phyloP scores from a whole-genome alignment of 1,140 invertebrate genomes.

The Propsilocerus akamusi region DNA sequence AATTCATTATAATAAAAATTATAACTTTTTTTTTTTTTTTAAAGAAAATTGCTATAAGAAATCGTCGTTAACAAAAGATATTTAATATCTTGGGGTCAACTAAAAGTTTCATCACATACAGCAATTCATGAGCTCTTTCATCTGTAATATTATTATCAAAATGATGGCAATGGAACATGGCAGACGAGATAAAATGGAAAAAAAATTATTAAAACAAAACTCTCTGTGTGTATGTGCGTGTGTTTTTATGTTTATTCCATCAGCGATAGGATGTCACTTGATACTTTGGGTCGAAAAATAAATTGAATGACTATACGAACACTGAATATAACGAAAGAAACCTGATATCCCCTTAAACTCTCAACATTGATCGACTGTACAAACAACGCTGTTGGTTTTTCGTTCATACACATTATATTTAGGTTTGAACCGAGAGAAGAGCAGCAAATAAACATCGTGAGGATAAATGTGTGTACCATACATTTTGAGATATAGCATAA shows the following conservation, averaged over 20 bases:
- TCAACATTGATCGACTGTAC: conserved; percentile 4
- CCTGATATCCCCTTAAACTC: conserved; percentile 3
- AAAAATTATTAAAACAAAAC: neutral
- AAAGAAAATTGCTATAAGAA: conserved; percentile 3
- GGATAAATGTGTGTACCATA: too few species aligned
- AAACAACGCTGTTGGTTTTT: conserved; percentile 3
- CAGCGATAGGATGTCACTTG: conserved; percentile 1
- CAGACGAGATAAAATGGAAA: neutral
- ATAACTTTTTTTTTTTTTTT: neutral
- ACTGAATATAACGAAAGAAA: conserved; percentile 3
- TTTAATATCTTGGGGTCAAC: neutral
- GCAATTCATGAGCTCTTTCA: too few species aligned
- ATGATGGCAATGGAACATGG: neutral
- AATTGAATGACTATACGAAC: conserved; percentile 1
- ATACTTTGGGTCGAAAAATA: conserved; percentile 1
- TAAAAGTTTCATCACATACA: neutral
- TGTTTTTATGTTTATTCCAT: conserved; percentile 4
- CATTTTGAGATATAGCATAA: too few species aligned
- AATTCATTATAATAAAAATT: neutral
- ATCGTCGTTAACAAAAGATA: neutral
- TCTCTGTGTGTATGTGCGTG: neutral
- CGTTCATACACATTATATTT: conserved; percentile 4
- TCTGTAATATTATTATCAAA: neutral
- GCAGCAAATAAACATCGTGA: neutral
- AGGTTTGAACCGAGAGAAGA: neutral